phyloP scores from a whole-genome alignment of 2,113 vertebrate species.

The Scytalopus superciliaris region DNA sequence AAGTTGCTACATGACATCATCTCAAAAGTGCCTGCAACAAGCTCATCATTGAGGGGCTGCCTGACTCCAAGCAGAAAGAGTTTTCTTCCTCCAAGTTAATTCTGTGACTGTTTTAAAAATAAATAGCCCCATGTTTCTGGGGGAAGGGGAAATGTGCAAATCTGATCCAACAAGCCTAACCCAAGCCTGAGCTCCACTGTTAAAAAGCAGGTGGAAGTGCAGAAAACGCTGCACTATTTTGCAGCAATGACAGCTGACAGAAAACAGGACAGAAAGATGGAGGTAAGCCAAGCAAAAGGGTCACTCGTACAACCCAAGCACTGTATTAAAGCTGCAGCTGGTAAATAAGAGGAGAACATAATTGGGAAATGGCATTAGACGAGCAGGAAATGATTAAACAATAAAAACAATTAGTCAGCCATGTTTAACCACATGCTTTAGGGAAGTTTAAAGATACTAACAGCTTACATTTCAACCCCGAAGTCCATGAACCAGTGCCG shows the following conservation, averaged over 20 bases:
- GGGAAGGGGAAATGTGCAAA: not conserved
- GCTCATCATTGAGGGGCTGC: not conserved
- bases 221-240: not conserved
- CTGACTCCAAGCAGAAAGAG: not conserved
- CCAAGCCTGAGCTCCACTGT: not conserved
- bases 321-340: constrained; percentile 27
- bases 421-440: not conserved
- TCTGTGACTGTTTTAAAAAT: not conserved
- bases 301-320: not conserved
- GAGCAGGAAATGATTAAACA: constrained; percentile 19
- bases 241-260: constrained; percentile 12
- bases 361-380: not conserved
- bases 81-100: not conserved
- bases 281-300: constrained; percentile 14
- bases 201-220: not conserved
- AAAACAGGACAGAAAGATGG: constrained; percentile 40
- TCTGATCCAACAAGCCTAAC: not conserved
- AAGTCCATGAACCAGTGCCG: not conserved
- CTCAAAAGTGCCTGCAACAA: not conserved
- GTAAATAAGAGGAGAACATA: not conserved
- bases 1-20: not conserved
- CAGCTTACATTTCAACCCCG: not conserved
- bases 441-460: not conserved
- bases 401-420: not conserved
- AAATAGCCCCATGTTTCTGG: not conserved